phyloP scores from a whole-genome alignment of 2,797 vertebrate genomes.

The Peromyscus nudipes region DNA sequence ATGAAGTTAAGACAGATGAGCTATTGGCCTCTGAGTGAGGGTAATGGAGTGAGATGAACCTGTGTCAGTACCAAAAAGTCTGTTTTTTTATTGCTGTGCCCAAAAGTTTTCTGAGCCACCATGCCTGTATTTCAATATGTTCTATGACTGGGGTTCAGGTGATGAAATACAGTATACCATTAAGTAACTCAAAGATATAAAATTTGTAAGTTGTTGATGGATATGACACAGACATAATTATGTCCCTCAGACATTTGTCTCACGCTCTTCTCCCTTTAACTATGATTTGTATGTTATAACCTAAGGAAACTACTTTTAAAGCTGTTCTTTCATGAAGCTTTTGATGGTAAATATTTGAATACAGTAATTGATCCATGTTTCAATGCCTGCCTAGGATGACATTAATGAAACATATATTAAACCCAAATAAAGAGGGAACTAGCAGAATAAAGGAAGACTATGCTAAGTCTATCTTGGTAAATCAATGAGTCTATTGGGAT shows the following conservation, averaged over 20 bases:
- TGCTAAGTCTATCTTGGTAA: not conserved
- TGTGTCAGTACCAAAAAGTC: not conserved
- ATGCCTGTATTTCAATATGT: not conserved
- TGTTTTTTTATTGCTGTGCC: not conserved
- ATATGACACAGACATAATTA: not conserved
- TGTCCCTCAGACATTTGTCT: not conserved
- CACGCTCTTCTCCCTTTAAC: not conserved
- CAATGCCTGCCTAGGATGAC: not conserved
- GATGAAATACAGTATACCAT: not conserved
- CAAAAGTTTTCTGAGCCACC: not conserved
- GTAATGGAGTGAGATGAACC: not conserved
- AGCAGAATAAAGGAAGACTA: not conserved
- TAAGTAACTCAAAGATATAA: not conserved
- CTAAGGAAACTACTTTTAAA: not conserved
- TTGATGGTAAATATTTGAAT: not conserved
- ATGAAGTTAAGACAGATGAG: not conserved
- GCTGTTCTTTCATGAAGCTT: not conserved
- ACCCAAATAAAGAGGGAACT: not conserved
- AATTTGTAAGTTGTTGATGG: not conserved
- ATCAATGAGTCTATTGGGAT: not conserved
- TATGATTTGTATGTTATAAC: not conserved
- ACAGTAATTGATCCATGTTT: not conserved
- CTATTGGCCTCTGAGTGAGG: not conserved
- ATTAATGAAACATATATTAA: not conserved
- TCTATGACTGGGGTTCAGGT: not conserved